Evolutionary conservation across 2,888 invertebrate genomes (phyloP).

Genomic region (Microctonus aethiopoides): DNA sequence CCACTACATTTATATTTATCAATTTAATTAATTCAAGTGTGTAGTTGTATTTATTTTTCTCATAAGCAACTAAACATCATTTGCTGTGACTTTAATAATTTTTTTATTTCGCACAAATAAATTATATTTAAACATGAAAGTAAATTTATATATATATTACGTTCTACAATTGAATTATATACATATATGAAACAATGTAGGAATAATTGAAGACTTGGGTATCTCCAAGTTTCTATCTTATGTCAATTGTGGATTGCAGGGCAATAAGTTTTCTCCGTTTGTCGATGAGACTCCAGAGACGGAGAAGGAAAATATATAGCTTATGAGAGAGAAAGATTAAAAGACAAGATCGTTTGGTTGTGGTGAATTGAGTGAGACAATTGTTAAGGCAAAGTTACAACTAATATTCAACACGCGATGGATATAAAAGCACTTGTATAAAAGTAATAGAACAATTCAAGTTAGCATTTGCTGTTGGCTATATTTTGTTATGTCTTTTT

Average conservation of each 20-base stretch:
- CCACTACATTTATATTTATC: background rate
- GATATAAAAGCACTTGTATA: background rate
- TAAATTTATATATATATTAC: background rate
- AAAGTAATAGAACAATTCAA: background rate
- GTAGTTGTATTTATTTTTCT: background rate
- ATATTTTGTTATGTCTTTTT: background rate
- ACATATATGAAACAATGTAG: background rate
- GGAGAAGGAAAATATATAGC: background rate
- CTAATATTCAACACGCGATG: background rate
- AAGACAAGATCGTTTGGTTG: background rate
- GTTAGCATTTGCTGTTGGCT: background rate
- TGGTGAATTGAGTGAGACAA: background rate
- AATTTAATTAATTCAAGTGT: background rate
- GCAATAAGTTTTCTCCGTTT: slow-evolving; percentile 2
- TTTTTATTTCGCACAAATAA: background rate
- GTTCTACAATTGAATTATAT: background rate
- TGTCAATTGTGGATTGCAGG: slow-evolving; percentile 1
- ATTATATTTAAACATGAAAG: background rate
- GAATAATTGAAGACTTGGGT: background rate
- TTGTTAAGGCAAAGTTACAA: background rate
- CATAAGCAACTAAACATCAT: background rate
- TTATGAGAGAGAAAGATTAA: background rate
- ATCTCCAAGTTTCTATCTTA: slow-evolving; percentile 3
- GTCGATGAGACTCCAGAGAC: slow-evolving; percentile 7
- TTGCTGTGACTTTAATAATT: background rate